Conservation (phyloP, 2,888 invertebrate genomes). For the Apeira syringaria region DNA sequence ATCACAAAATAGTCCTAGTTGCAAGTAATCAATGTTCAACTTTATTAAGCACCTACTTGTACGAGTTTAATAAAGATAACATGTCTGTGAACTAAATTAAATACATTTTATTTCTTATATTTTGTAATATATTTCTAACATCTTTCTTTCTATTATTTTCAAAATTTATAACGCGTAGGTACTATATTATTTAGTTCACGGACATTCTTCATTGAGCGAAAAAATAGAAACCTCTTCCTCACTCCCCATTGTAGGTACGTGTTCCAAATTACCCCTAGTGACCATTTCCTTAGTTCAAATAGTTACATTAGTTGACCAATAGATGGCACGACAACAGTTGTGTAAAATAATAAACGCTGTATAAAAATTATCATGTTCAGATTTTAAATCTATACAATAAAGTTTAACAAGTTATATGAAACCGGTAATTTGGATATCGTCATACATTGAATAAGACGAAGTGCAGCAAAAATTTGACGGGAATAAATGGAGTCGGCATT, state of each 20-base stretch:
- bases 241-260: conserved; percentile 6
- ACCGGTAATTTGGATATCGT: conserved; percentile 18
- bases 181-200: neutral
- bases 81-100: too few species aligned
- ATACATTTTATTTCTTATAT: too few species aligned
- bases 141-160: too few species aligned
- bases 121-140: too few species aligned
- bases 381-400: too few species aligned
- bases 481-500: conserved; percentile 31
- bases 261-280: conserved; percentile 19
- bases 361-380: neutral
- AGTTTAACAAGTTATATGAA: neutral
- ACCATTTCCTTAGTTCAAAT: neutral
- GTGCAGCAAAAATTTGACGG: conserved; percentile 19
- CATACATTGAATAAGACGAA: conserved; percentile 1
- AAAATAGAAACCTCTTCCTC: neutral
- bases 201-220: neutral
- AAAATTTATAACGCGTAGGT: too few species aligned
- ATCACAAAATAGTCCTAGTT: too few species aligned
- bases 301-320: neutral
- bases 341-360: neutral
- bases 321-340: neutral
- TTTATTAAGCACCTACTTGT: too few species aligned
- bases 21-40: too few species aligned
- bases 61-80: too few species aligned